These are phyloP conservation scores for Formicarius rufipectus DNA, from an alignment of 2,113 vertebrate species.

Conservation along the genomic window DNA sequence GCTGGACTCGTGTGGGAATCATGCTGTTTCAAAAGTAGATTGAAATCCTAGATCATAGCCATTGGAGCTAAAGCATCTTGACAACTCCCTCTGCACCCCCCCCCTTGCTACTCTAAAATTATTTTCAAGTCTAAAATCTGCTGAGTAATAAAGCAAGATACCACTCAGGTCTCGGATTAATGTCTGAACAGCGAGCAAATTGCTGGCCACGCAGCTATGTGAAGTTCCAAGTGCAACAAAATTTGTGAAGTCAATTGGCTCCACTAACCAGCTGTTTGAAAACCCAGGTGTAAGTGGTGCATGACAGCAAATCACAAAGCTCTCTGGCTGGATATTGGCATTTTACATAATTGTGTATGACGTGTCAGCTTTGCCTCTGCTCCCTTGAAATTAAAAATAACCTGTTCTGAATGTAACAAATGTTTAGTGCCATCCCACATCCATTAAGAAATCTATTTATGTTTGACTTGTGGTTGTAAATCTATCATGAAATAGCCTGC, in stretches of 20 bases:
- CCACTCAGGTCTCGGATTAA: neutral
- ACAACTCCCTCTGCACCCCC: neutral
- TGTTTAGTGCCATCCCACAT: neutral
- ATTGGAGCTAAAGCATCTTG: neutral
- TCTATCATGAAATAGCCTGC: neutral
- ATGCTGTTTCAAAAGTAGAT: slow-evolving; percentile 8
- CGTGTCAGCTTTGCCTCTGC: neutral
- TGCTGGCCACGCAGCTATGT: neutral
- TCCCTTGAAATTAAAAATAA: neutral
- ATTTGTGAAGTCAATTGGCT: neutral
- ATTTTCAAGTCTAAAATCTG: neutral
- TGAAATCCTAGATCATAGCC: slow-evolving; percentile 19
- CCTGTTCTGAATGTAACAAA: neutral
- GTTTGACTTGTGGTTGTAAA: neutral
- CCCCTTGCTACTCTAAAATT: neutral
- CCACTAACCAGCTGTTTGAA: neutral
- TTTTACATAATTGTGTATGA: neutral
- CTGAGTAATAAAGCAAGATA: slow-evolving; percentile 15
- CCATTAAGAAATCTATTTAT: neutral
- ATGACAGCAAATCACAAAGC: neutral
- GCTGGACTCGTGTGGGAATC: neutral
- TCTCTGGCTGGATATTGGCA: neutral
- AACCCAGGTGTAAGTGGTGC: neutral
- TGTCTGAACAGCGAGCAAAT: neutral
- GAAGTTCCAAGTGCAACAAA: neutral